Evolutionary conservation across 2,113 vertebrate species (phyloP).

Genomic region (Apodemus speciosus): DNA sequence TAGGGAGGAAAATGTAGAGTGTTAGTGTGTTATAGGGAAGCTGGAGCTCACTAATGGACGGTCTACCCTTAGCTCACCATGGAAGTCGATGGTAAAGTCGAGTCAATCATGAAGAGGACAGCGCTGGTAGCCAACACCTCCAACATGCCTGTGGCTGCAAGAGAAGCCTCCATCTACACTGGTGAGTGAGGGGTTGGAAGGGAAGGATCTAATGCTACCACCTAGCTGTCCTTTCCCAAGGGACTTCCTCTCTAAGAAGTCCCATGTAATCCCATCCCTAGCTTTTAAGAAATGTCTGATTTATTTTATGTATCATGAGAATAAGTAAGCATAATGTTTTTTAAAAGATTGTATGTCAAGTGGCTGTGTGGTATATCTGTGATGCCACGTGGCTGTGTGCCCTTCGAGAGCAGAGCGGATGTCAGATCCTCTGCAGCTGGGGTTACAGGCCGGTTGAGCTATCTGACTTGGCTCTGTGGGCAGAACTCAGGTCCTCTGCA

Average conservation of each 20-base stretch:
- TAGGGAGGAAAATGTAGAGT: background rate
- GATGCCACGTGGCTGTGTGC: background rate
- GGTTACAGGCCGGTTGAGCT: background rate
- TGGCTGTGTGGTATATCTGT: background rate
- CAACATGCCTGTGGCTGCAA: conserved; percentile 99
- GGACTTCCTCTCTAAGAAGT: conserved; percentile 22
- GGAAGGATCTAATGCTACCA: background rate
- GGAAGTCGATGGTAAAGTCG: conserved; percentile 96
- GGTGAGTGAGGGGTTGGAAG: conserved; percentile 85
- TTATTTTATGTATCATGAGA: conserved; percentile 6
- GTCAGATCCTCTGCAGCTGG: background rate
- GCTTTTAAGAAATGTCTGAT: conserved; percentile 10
- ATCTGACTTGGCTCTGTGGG: background rate
- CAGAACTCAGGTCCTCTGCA: background rate
- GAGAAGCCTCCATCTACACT: conserved; percentile 99
- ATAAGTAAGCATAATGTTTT: background rate
- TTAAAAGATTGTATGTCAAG: background rate
- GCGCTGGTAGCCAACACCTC: conserved; percentile 98
- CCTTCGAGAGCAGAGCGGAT: background rate
- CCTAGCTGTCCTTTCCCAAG: background rate
- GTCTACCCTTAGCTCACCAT: conserved; percentile 91
- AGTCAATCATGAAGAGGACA: conserved; percentile 99
- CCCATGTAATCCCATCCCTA: background rate
- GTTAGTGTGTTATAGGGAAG: conserved; percentile 3
- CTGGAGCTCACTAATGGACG: conserved; percentile 33